Base-by-base conservation (phyloP, 1,140 invertebrate genomes). In the Cydia strobilella region DNA sequence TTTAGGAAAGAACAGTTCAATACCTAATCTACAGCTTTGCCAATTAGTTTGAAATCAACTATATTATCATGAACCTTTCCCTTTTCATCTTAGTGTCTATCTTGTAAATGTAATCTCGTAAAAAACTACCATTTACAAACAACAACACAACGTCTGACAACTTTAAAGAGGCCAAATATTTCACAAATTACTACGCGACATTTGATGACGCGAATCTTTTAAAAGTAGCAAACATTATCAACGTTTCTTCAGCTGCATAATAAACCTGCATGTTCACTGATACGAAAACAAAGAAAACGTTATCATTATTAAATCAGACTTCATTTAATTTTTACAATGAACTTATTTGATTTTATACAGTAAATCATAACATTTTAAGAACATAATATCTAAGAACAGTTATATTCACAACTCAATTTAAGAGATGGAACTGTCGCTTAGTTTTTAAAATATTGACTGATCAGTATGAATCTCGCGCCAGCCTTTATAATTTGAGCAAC, bases 71-170 rank as follows among this genome's bases (percentile, higher is more conserved):
- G 54, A 23, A 9, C 54, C 54, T 12, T 59, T 59, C 20, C 20
- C 18, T 59, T 54, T 59, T 3, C 23, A 10, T 20, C 18, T 59
- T 59, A 59, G 18, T 59, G n/a, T 2, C 7, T 59, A 23, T 3
- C 20, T 23, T 59, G 48, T 51, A 51, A 51, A 51, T 51, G 48
- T 51, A 51, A 51, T 51, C 27, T 66, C 23, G 65, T 69, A 69
- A 18, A 69, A 69, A 69, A 69, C 65, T 69, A 69, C 65, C 35
- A 69, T 69, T 69, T 69, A 69, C 65, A 69, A 69, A 69, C n/a
- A 35, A 69, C 27, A 69, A 69, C 42, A 69, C 65, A 69, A 69
- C 10, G 65, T 35, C 31, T 35, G 65, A 42, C 65, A 35, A 69
- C 65, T 69, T 69, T 18, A 42, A 69, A 31, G 65, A 69, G 65